Evolutionary conservation across 2,888 invertebrate genomes (phyloP), one percentile per base, ranked within the genome.

Genomic region (Acleris cristana): DNA sequence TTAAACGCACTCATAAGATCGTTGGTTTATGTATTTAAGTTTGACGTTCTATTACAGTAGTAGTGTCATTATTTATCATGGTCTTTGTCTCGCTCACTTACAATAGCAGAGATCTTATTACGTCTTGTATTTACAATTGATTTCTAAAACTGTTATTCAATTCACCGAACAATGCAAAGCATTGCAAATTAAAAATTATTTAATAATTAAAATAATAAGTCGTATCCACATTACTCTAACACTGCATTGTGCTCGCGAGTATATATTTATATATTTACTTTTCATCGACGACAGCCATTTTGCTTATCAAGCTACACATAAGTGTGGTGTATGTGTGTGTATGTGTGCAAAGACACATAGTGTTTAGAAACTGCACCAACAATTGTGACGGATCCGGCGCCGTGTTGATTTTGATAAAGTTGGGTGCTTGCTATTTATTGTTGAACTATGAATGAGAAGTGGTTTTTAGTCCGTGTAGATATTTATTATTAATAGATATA

Each of bases 181-280:
- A 23, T 3, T 23, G 26, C 26, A 6, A 8, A 2, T 34, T 10
- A 26, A 26, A 26, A 26, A 34, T 34, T 10, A 34, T 10, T 4
- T 2, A 10, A 34, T 34, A 34, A 34, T 34, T 16, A 48, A 48
- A n/a, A 18, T 48, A 48, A 48, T 48, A 48, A 55, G 44, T 26
- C 81, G n/a, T 72, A 75, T 88, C 89, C 83, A 76, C 23, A 70
- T 3, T 71, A 71, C 18, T 48, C 53, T 65, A 52, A 66, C 79
- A 72, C 69, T 70, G 75, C 81, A 82, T 81, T 83, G 85, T 85
- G 80, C 78, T 77, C 44, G 72, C 72, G 81, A 82, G 80, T 76
- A 87, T 89, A 82, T 89, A 88, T 89, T 87, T 89, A 88, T 85
- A 82, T 89, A 88, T 86, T 83, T 81, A 85, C 86, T 84, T 86